phyloP scores from a whole-genome alignment of 2,797 vertebrate species.

The Neosalanx taihuensis region DNA sequence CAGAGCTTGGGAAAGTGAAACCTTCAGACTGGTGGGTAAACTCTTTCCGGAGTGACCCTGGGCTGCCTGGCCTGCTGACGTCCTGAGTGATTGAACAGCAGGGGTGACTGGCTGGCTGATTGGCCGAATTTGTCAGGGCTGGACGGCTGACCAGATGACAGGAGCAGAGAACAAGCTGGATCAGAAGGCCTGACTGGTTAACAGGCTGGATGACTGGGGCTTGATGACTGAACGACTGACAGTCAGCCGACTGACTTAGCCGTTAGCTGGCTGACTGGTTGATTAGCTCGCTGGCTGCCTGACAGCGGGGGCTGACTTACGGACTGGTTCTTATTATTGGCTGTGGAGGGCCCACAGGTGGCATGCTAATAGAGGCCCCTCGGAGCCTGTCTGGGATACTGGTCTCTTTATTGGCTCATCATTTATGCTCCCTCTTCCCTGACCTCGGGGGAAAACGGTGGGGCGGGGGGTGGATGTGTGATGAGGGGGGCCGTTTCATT shows the following conservation, averaged over 20 bases:
- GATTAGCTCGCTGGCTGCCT: neutral
- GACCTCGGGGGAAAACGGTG: neutral
- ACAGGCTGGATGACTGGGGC: neutral
- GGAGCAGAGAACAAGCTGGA: no score
- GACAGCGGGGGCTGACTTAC: neutral
- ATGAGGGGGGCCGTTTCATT: slow-evolving; percentile 10
- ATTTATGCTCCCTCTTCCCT: slow-evolving; percentile 37
- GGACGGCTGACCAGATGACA: no score
- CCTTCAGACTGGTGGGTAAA: neutral
- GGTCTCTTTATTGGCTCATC: slow-evolving; percentile 28
- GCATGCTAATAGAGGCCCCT: slow-evolving; percentile 33
- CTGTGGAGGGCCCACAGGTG: slow-evolving; percentile 16
- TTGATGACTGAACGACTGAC: no score
- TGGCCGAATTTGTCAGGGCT: no score
- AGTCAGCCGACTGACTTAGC: no score
- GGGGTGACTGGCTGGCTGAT: neutral
- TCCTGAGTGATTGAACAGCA: no score
- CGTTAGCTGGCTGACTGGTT: neutral
- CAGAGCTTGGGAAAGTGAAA: neutral
- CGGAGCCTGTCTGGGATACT: slow-evolving; percentile 18
- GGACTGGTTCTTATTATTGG: slow-evolving; percentile 11
- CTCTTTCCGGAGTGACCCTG: no score
- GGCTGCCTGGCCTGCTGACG: no score
- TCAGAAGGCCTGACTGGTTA: neutral
- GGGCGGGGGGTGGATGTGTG: slow-evolving; percentile 1